Base-by-base conservation (phyloP, 2,113 vertebrate species). In the Chaenogobius annularis region DNA sequence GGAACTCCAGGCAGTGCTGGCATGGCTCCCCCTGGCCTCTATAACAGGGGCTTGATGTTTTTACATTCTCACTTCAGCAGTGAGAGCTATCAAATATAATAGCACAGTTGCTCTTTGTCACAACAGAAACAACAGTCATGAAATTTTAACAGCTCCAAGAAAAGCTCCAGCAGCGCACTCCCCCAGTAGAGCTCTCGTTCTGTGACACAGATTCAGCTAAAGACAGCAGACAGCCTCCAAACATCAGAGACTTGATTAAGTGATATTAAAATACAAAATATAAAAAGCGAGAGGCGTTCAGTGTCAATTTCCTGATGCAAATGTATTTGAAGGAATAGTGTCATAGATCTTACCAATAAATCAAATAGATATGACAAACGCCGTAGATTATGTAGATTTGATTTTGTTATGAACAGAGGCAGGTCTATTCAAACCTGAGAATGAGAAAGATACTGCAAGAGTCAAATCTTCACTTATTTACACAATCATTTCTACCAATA, bases 81-180 rank as follows among this genome's bases (percentile, higher is more conserved):
- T 75, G 58, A 80, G 77, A 87, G 77, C 79, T 81, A 86, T 90
- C 80, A 85, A 89, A 82, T 80, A 86, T 87, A 81, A 88, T 87
- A 86, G 87, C 75, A 62, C 73, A 78, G 82, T 88, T 73, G 74
- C 68, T 83, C 78, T 86, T 86, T 83, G 83, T 86, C 88, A 87
- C 70, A 70, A 78, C 55, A 73, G 73, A 82, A 77, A 88, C 84
- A 86, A 84, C 77, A 82, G 80, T 83, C 87, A 78, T 85, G 84
- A 81, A 88, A 89, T 81, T 85, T 88, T 84, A 88, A 89, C 80
- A 64, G 69, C 71, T 66, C 61, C 44, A 73, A 74, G 72, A 46
- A 74, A 72, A 58, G 74, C 54, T 79, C 75, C 58, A 40, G 67
- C 61, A 48, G 26, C 43, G 43, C 46, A 66, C 73, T 84, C 85